These are phyloP conservation scores for Boulengeromyrus knoepffleri DNA, from an alignment of 2,113 vertebrate genomes.

Conservation along the genomic window DNA sequence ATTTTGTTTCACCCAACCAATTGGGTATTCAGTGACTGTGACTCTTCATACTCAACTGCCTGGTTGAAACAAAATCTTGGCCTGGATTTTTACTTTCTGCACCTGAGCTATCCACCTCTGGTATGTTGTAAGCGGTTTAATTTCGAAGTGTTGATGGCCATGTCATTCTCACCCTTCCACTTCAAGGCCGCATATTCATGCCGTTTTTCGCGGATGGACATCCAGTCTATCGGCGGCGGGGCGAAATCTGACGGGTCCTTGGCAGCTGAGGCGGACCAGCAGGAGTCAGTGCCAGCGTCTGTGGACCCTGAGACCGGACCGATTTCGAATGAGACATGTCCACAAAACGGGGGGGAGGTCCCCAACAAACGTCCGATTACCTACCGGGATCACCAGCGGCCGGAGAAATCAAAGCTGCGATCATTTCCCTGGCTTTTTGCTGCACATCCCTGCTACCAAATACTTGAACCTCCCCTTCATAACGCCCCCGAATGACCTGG, in stretches of 20 bases:
- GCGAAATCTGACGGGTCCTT: slow-evolving; percentile 19
- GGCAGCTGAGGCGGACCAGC: slow-evolving; percentile 42
- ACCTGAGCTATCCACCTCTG: background rate
- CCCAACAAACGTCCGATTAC: background rate
- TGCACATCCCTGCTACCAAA: slow-evolving; percentile 68
- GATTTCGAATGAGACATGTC: background rate
- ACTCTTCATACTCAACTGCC: background rate
- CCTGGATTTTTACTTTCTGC: background rate
- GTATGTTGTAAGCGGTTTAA: background rate
- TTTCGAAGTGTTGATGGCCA: background rate
- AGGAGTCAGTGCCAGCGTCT: slow-evolving; percentile 12
- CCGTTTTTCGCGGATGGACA: slow-evolving; percentile 68
- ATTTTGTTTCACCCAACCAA: background rate
- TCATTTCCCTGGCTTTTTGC: slow-evolving; percentile 75
- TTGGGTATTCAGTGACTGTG: background rate
- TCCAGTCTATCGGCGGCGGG: slow-evolving; percentile 69
- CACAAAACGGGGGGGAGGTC: background rate
- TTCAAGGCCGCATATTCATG: slow-evolving; percentile 77
- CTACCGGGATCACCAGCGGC: slow-evolving; percentile 17
- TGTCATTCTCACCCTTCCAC: slow-evolving; percentile 73
- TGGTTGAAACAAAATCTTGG: background rate
- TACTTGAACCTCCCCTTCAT: slow-evolving; percentile 70
- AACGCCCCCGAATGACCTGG: slow-evolving; percentile 69
- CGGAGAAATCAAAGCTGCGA: slow-evolving; percentile 60
- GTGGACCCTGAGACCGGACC: background rate